Evolutionary conservation across 2,113 vertebrate genomes (phyloP), one percentile per base, ranked within the genome.

Genomic region (Eidolon helvum): DNA sequence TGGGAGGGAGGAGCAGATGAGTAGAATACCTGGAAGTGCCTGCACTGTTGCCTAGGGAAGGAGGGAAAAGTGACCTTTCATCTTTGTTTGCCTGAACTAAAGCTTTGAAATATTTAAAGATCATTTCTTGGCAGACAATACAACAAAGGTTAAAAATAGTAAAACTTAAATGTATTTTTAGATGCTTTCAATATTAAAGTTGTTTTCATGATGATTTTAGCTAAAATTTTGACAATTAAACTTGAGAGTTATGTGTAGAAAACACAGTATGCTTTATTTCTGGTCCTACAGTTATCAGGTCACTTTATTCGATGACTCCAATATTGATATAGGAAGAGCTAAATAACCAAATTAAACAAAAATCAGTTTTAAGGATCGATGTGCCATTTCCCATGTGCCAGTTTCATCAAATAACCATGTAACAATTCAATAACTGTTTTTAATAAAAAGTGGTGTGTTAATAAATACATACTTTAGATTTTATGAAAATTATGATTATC

Each of bases 121-220:
- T 88, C 92, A 19, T 88, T 45, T 48, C 40, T 87, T 96, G 82
- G 1, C 78, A 66, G 91, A 96, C 40, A 2, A 89, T 71, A 74
- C 78, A 66, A 74, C 92, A 82, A 97, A 98, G 98, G 97, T 97
- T 61, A 97, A 98, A 95, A 90, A 63, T 68, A 61, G 38, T 90
- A 50, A 45, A 89, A 92, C 75, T 4, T 33, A 88, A 38, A 35
- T 35, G 21, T 48, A 15, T 75, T 30, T 94, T 94, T 14, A 65
- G 43, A 50, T 90, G 40, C 21, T 87, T 90, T 90, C 24, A 40
- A 53, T 84, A n/a, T 89, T 33, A 69, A 38, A 38, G 45, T 66
- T 66, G 53, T 66, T 66, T 55, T 59, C 65, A 35, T 92, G 61
- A 87, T 66, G 40, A 53, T 78, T 89, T 92, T 38, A 15, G 59